These are phyloP conservation scores for Tryphoninae sp. DNA, from an alignment of 2,888 invertebrate species.

Conservation along the genomic window DNA sequence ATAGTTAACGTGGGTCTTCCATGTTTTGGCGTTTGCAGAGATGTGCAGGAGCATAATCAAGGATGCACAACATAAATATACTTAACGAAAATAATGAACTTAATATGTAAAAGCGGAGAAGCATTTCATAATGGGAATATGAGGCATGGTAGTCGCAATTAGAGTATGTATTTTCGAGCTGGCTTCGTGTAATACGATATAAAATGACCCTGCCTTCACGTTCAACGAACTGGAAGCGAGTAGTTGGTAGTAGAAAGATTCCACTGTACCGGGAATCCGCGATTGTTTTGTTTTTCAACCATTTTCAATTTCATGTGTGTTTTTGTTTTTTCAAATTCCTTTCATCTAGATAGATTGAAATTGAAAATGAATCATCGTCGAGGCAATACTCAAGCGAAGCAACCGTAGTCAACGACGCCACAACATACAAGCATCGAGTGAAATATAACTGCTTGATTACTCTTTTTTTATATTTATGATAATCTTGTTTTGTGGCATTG, in stretches of 20 bases:
- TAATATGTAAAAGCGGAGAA: constrained; percentile 19
- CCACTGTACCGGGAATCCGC: constrained; percentile 53
- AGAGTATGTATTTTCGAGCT: constrained; percentile 40
- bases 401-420: constrained; percentile 67
- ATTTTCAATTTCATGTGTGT: constrained; percentile 52
- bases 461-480: neutral
- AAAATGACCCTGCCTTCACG: constrained; percentile 77
- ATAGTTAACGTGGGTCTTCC: neutral
- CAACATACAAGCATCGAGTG: constrained; percentile 67
- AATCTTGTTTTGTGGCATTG: constrained; percentile 38
- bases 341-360: constrained; percentile 59
- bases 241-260: constrained; percentile 73
- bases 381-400: constrained; percentile 73
- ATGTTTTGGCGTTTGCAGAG: neutral
- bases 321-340: constrained; percentile 22
- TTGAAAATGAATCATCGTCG: constrained; percentile 69
- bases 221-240: constrained; percentile 79
- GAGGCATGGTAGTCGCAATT: constrained; percentile 26
- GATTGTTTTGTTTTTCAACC: constrained; percentile 24
- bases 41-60: neutral
- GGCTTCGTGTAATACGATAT: constrained; percentile 56
- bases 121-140: constrained; percentile 28
- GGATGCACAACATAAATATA: neutral
- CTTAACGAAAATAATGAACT: constrained; percentile 12
- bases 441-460: constrained; percentile 54